Base-by-base conservation (phyloP, 2,113 vertebrate genomes). In the Polyodon spathula region DNA sequence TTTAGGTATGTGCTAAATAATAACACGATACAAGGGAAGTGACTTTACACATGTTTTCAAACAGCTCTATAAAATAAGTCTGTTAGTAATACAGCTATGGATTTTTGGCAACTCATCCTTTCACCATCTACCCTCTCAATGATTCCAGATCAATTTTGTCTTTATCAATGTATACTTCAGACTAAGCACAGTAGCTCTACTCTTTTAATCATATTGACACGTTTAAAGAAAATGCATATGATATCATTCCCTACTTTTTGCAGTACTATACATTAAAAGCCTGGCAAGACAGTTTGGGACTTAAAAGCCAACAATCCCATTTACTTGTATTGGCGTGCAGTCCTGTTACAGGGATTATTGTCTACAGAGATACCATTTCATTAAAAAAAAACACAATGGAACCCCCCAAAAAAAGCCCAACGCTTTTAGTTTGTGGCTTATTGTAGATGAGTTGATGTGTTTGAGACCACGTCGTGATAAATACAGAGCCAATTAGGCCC, bases 341-440 rank as follows among this genome's bases (percentile, higher is more conserved):
- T 88, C 79, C 80, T 78, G 79, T 89, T 89, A 83, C 67, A 75
- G 76, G 81, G 79, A 83, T 88, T 84, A 85, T 85, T 86, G 78
- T 89, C 79, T 80, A 70, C 76, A 73, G 83, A 81, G 81, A 82
- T 87, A 77, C 81, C 77, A 75, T 90, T 89, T 87, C 84, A 85
- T 91, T 87, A 85, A 71, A 27, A 27, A 27, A 84, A 82, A 79
- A 70, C 70, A 82, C 78, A 56, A 63, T 40, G 9, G 70, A 63
- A 56, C 68, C 75, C 60, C 60, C 58, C 27, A 27, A 40, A 59
- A 39, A 66, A 78, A 78, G 71, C 71, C 68, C 77, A 71, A 74
- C 69, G 75, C 75, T 76, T 76, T 87, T 82, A 82, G 73, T 69
- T 71, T 75, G 74, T 69, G 76, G 72, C 80, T 89, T 86, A 75